Percentiles rank a stretch among this genome's conserved stretches.
These are phyloP conservation scores for Lycophotia porphyrea DNA, from an alignment of 2,888 invertebrate genomes.

Conservation along the genomic window DNA sequence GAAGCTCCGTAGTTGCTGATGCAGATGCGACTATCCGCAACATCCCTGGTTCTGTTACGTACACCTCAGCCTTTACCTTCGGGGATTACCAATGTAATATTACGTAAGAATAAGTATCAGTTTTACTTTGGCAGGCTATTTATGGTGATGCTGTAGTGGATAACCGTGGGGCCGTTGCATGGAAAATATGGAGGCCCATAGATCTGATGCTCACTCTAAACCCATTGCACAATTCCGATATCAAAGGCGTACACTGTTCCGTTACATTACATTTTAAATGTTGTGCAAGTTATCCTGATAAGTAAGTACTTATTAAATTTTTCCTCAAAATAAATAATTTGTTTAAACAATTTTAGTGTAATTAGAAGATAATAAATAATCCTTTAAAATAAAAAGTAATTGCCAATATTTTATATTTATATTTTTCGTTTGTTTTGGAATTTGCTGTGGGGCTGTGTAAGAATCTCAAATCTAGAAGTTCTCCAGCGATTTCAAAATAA, in stretches of 20 bases:
- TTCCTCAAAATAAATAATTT: neutral
- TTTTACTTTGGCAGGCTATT: constrained; percentile 91
- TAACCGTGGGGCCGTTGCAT: constrained; percentile 90
- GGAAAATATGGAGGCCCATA: constrained; percentile 93
- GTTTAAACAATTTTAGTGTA: neutral
- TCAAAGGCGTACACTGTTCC: constrained; percentile 92
- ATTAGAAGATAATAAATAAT: too few species aligned
- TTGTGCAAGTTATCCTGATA: constrained; percentile 94
- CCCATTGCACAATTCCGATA: constrained; percentile 94
- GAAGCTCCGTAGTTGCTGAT: too few species aligned
- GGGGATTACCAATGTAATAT: too few species aligned
- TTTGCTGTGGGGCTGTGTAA: too few species aligned
- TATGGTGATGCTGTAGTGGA: constrained; percentile 93
- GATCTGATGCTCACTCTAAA: constrained; percentile 93
- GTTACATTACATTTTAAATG: constrained; percentile 94
- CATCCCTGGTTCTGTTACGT: too few species aligned
- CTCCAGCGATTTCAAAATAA: too few species aligned
- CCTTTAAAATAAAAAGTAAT: too few species aligned
- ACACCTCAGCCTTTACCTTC: too few species aligned
- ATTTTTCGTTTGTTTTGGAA: too few species aligned
- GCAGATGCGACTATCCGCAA: too few species aligned
- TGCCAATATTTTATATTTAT: too few species aligned
- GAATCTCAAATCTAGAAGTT: too few species aligned
- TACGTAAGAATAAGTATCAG: neutral
- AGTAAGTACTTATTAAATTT: constrained; percentile 88